Evolutionary conservation across 1,140 invertebrate species (phyloP).

Genomic region (Odontomachus brunneus): DNA sequence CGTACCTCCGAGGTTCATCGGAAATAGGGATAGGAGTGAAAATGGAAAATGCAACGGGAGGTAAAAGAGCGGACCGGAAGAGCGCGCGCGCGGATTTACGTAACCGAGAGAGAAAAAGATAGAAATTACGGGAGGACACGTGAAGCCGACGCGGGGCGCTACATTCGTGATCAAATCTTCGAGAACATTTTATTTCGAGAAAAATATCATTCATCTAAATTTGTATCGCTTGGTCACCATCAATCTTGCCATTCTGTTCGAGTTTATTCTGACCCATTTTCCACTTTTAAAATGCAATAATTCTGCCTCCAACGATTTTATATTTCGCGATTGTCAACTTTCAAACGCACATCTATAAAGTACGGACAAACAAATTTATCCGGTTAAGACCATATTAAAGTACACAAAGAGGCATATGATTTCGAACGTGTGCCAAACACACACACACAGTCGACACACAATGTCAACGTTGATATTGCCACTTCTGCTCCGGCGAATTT

Average conservation of each 20-base stretch:
- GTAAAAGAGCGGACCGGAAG: too few species aligned
- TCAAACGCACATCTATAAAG: neutral
- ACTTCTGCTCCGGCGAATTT: too few species aligned
- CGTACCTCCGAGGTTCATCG: slow-evolving; percentile 5
- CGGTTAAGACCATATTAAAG: neutral
- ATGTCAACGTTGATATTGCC: too few species aligned
- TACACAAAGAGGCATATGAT: neutral
- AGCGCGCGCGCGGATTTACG: neutral
- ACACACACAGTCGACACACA: too few species aligned
- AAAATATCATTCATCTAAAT: slow-evolving; percentile 12
- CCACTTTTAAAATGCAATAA: slow-evolving; percentile 24
- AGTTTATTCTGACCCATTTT: slow-evolving; percentile 20
- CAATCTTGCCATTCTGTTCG: slow-evolving; percentile 25
- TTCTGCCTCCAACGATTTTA: neutral
- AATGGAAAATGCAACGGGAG: slow-evolving; percentile 25
- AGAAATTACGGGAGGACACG: neutral
- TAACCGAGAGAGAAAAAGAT: neutral
- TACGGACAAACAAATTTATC: neutral
- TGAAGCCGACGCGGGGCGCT: neutral
- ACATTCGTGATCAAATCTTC: slow-evolving; percentile 12
- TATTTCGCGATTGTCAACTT: slow-evolving; percentile 18
- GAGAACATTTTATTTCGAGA: slow-evolving; percentile 21
- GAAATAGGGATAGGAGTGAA: slow-evolving; percentile 24
- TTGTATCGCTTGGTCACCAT: slow-evolving; percentile 10
- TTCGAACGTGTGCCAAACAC: neutral